These are phyloP conservation scores for Hydractinia symbiolongicarpus DNA, from an alignment of 30 jellyfish, hydroid and myxozoan species.

Conservation along the genomic window DNA sequence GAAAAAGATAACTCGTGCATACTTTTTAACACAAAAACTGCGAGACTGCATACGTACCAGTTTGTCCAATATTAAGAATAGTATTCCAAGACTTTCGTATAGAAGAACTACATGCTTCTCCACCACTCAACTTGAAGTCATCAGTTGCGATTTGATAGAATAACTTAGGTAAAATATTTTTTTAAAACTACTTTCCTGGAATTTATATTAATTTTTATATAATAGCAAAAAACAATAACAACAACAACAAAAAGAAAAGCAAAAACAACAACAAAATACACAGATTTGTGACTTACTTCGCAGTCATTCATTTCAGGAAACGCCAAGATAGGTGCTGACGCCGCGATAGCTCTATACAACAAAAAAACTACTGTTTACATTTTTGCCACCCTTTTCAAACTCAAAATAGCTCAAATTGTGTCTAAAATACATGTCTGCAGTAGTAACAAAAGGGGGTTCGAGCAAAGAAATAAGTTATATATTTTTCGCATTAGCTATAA, in stretches of 20 bases:
- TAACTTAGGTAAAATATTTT: conserved; percentile 28
- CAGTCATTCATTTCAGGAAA: conserved; percentile 82
- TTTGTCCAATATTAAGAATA: conserved; percentile 48
- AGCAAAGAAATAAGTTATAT: too few species aligned
- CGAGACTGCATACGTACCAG: conserved; percentile 39
- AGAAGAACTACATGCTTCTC: conserved; percentile 56
- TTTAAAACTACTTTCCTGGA: background rate
- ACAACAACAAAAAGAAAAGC: too few species aligned
- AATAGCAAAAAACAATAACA: background rate
- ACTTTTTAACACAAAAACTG: too few species aligned
- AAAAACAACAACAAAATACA: background rate
- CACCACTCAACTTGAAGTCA: conserved; percentile 81
- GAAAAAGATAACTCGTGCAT: too few species aligned
- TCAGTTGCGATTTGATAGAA: conserved; percentile 62
- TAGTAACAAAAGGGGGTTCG: too few species aligned
- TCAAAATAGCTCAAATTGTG: too few species aligned
- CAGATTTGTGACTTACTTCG: conserved; percentile 42
- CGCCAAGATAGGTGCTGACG: conserved; percentile 93
- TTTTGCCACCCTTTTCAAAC: background rate
- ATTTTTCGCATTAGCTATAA: too few species aligned
- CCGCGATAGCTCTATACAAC: conserved; percentile 68
- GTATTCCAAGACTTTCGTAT: conserved; percentile 87
- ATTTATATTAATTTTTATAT: background rate
- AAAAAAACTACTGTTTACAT: background rate
- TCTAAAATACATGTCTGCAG: too few species aligned